Evolutionary conservation across 2,888 invertebrate genomes (phyloP), one percentile per base, ranked within the genome.

Genomic region (Synergus laeviventris): DNA sequence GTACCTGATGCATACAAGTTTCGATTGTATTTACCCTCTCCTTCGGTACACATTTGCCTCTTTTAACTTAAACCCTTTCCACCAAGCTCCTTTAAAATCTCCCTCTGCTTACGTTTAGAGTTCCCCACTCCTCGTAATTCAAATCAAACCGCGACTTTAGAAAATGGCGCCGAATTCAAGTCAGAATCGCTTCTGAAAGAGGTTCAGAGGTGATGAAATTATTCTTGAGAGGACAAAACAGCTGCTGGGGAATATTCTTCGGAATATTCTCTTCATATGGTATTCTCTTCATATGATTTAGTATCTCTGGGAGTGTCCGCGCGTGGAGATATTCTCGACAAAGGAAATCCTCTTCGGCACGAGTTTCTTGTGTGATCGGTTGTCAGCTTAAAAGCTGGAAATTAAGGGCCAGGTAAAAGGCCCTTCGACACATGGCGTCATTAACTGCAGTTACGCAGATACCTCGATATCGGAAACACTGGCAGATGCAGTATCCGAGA

Each of bases 351-450:
- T 24, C 49, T 18, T 77, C 70, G 60, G 56, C 61, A 75, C 75
- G 38, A 64, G 74, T 74, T 54, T 75, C 74, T 73, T 75, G 31
- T 24, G n/a, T 24, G 21, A 14, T 21, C 18, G 24, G 24, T 59
- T 59, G 59, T 24, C 59, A 59, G 59, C 24, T 38, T n/a, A 64
- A 74, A 76, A 79, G 75, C 79, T 82, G 78, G 49, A 85, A 86
- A 86, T 82, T 78, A 81, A 81, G 81, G 78, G 77, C 77, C 86
- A 83, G 86, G 86, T 86, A 85, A 82, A 81, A 79, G 78, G 74
- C 74, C 78, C 80, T 80, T 79, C 81, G 82, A 84, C 85, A 86
- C 84, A 83, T 84, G 86, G 83, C 76, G 76, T 82, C 81, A 85
- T 84, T 84, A 83, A 78, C 76, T 76, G 78, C 76, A 74, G 78